Conservation (phyloP, 2,113 vertebrate genomes). For the cat (Felis catus) region DNA sequence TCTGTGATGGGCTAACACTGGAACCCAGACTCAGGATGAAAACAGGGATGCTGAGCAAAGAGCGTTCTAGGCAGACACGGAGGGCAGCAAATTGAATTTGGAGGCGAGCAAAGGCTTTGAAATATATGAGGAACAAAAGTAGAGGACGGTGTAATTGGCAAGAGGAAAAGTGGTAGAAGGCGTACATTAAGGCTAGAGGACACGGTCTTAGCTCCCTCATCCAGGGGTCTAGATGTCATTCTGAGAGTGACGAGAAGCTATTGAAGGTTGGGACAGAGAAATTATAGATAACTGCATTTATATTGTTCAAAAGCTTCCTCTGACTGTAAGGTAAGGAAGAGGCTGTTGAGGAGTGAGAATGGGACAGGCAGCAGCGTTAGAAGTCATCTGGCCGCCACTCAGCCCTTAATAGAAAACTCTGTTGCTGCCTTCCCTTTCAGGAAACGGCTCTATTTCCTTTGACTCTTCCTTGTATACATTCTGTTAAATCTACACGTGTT, state of each 20-base stretch:
- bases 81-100: background rate
- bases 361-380: too few species aligned
- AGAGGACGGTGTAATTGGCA: too few species aligned
- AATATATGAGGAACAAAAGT: background rate
- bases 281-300: background rate
- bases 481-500: background rate
- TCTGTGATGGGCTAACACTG: background rate
- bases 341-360: background rate
- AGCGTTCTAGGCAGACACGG: background rate
- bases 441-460: background rate
- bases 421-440: background rate
- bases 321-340: background rate
- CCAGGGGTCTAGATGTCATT: background rate
- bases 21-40: background rate
- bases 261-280: background rate
- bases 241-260: background rate
- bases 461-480: background rate
- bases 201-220: background rate
- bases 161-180: background rate
- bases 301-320: background rate
- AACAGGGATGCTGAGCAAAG: background rate
- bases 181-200: background rate
- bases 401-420: background rate
- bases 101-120: background rate
- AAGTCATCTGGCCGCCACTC: background rate